Evolutionary conservation across 1,140 invertebrate genomes (phyloP).

Genomic region (Aphis craccivora): DNA sequence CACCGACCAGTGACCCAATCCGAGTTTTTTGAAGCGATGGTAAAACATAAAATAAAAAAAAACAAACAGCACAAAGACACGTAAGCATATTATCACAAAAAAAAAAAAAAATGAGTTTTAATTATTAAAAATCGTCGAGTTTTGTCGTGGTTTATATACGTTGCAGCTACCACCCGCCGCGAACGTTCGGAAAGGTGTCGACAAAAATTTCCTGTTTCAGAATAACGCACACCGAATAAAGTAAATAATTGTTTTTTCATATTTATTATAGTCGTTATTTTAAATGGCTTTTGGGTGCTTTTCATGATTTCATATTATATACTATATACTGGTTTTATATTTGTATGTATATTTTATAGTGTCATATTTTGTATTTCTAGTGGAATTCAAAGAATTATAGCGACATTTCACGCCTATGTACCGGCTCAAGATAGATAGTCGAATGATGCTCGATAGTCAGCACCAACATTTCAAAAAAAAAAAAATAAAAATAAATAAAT

Average conservation of each 20-base stretch:
- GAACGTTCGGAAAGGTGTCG: slow-evolving; percentile 45
- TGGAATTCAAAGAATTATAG: not conserved
- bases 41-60: not conserved
- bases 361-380: not conserved
- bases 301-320: not conserved
- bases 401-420: not conserved
- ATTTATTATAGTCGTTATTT: slow-evolving; percentile 56
- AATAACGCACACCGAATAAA: slow-evolving; percentile 1
- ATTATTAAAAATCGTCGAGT: slow-evolving; percentile 34
- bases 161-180: slow-evolving; percentile 25
- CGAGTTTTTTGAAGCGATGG: not conserved
- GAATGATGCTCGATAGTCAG: not conserved
- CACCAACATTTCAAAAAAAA: not conserved
- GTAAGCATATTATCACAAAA: slow-evolving; percentile 14
- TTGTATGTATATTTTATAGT: not conserved
- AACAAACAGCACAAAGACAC: slow-evolving; percentile 2
- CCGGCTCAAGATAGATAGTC: not conserved
- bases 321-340: not conserved
- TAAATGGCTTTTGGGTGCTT: slow-evolving; percentile 40
- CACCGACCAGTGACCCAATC: not conserved
- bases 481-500: not conserved
- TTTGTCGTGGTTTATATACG: not conserved
- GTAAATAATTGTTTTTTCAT: slow-evolving; percentile 50
- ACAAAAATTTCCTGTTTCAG: slow-evolving; percentile 53
- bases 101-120: slow-evolving; percentile 3